phyloP scores from a whole-genome alignment of 2,113 vertebrate species.

The Notothenia coriiceps region DNA sequence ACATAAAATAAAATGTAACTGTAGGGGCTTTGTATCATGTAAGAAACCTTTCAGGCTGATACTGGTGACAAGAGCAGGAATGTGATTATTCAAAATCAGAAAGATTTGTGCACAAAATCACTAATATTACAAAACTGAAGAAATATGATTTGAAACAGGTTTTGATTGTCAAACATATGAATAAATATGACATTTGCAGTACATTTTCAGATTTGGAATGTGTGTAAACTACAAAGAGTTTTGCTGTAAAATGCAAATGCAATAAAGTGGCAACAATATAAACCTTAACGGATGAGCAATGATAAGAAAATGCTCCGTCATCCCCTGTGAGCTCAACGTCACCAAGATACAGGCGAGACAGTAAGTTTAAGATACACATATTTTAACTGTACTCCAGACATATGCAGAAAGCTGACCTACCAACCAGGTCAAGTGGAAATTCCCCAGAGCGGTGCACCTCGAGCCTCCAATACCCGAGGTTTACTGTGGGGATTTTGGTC shows the following conservation, averaged over 20 bases:
- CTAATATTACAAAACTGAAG: constrained; percentile 21
- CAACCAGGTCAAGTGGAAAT: not conserved
- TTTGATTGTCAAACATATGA: constrained; percentile 14
- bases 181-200: not conserved
- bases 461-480: not conserved
- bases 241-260: constrained; percentile 14
- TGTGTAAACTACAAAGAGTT: constrained; percentile 8
- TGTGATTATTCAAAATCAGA: not conserved
- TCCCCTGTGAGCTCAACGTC: not conserved
- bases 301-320: constrained; percentile 7
- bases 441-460: too few relatives aligned
- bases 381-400: not conserved
- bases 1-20: constrained; percentile 9
- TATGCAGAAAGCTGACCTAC: not conserved
- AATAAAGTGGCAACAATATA: not conserved
- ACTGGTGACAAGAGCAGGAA: constrained; percentile 6
- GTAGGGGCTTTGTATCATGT: not conserved
- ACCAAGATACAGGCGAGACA: not conserved
- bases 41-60: constrained; percentile 24
- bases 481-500: not conserved
- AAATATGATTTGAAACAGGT: not conserved
- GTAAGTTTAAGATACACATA: not conserved
- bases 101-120: constrained; percentile 52
- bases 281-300: not conserved
- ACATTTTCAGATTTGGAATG: not conserved